A percentile compares a stretch with the other conserved stretches of the same genome.
Evolutionary conservation across 2,113 vertebrate species (phyloP).

Genomic region (Damaliscus lunatus): DNA sequence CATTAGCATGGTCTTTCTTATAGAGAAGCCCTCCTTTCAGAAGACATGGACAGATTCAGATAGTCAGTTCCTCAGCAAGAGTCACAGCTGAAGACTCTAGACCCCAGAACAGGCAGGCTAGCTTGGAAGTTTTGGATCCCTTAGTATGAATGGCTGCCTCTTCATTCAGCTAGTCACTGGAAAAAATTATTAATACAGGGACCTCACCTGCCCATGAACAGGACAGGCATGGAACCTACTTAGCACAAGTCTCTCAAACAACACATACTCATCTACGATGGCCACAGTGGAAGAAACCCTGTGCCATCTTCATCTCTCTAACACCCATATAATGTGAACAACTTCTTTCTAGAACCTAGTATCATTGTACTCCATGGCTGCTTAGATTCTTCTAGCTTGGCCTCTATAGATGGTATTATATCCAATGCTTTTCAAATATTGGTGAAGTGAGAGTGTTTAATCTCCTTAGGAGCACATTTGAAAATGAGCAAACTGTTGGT

Average conservation of each 20-base stretch:
- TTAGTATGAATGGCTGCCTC: background rate
- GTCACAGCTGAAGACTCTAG: background rate
- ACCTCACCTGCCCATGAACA: background rate
- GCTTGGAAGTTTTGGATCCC: background rate
- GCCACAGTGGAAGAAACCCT: background rate
- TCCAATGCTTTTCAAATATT: background rate
- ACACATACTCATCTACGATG: background rate
- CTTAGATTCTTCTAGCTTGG: slow-evolving; percentile 1
- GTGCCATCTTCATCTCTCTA: background rate
- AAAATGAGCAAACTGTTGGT: background rate
- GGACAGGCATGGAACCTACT: background rate
- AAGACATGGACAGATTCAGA: slow-evolving; percentile 3
- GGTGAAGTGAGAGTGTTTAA: background rate
- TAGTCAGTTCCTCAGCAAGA: background rate
- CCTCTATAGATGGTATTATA: background rate
- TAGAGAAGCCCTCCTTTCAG: background rate
- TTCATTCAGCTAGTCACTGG: background rate
- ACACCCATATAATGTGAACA: background rate
- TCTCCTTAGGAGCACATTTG: background rate
- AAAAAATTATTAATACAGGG: background rate
- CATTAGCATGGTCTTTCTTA: background rate
- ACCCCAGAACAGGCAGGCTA: background rate
- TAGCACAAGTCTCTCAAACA: background rate
- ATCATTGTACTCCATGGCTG: background rate
- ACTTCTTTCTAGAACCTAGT: background rate